Base-by-base conservation (phyloP, 2,888 invertebrate genomes). In the Phrixothrix hirtus region DNA sequence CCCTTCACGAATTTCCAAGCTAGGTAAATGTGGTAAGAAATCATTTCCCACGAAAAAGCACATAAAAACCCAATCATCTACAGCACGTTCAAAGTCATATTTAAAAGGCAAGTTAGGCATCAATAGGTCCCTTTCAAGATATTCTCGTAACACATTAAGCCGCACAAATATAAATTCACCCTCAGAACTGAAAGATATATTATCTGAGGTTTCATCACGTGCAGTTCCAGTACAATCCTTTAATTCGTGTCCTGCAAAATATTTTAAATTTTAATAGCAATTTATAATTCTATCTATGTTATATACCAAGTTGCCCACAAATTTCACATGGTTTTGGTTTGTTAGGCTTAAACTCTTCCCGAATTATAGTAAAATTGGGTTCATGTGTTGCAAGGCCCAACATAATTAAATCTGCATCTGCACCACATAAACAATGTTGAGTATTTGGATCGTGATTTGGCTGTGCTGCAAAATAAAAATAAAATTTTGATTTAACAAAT, bases 1-100 rank as follows among this genome's bases (percentile, higher is more conserved):
- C 0, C 91, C 92, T 78, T 98, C 97, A 36, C 96, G 82, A 69
- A 99, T 99, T 81, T 99, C 98, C 63, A 99, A 78, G 39, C 96
- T 96, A 2, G 99, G 99, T 60, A 99, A 80, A 80, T 99, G 99
- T 0, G 99, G 99, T 65, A 99, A 76, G 73, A 99, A 99, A 78
- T 99, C 99, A 72, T 99, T 99, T 36, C 99, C 99, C 41, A 98
- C 97, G 77, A 99, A 99, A 79, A 99, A 99, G 73, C 99, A 99
- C 95, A 99, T 96, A 69, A 87, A 87, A 2, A 89, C 98, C 98
- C 98, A 99, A 77, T 99, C 99, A 71, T 99, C 99, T 10, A 99
- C 75, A 0, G 88, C 95, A 46, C 98, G 79, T 68, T 99, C 99
- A 74, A 99, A 92, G 71, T 95, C 93, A 74, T 94, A 98, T 38